Evolutionary conservation across 2,888 invertebrate species (phyloP), one percentile per base, ranked within the genome.

Genomic region (Scrobipalpa costella): DNA sequence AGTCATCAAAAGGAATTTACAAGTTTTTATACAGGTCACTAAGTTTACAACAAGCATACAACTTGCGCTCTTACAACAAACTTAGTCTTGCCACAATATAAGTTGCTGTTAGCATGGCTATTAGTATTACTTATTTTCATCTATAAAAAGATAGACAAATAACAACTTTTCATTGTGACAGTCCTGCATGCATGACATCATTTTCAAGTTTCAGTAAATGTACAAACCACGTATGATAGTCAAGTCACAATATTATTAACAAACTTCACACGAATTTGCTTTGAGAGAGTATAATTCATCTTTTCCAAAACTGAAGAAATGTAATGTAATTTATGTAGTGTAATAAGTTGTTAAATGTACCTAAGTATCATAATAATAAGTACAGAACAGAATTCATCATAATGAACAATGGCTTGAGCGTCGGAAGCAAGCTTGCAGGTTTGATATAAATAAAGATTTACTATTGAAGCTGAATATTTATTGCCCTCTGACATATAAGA

Each of bases 221-320:
- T 49, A 21, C 9, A 52, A 21, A 2, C 19, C 19, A 21, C 13
- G 11, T 21, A 3, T 44, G n/a, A 33, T 50, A 58, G 36, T n/a
- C 47, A 58, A 63, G 8, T 63, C 49, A 63, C 49, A 49, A 63
- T 36, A 57, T 57, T 63, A 63, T 58, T 50, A 58, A 63, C 57
- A 63, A 50, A 40, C 49, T 21, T 34, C 15, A 57, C 15, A 17
- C 58, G 49, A 58, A 62, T 33, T 34, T 38, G 36, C 34, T 50
- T 52, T 61, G 13, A 50, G n/a, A 52, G 50, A 27, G 13, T 49
- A 9, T 19, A 47, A 21, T 13, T 21, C 21, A 21, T 52, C 8
- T 21, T 21, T 52, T 52, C 11, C 27, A 27, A 11, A 3, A 21
- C 11, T 7, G 13, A 13, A 19, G 21, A 52, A 21, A 21, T 13